phyloP scores from a whole-genome alignment of 2,888 invertebrate genomes.

The Melanostoma mellinum region DNA sequence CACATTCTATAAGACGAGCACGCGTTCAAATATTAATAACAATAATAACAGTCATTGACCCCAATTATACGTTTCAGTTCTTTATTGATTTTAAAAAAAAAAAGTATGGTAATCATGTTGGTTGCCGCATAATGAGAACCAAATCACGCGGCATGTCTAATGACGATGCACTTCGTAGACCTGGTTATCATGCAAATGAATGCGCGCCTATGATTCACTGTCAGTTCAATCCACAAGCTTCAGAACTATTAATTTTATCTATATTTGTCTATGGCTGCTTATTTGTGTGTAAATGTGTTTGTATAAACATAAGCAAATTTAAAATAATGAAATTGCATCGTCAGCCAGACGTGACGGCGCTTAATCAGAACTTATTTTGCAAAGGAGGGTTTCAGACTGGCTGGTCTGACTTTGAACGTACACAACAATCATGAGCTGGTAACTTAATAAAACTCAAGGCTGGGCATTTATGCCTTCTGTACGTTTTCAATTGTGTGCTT shows the following conservation, averaged over 20 bases:
- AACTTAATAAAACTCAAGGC: conserved; percentile 4
- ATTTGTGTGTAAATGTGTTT: conserved; percentile 5
- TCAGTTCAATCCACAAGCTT: conserved; percentile 19
- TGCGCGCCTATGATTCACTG: conserved; percentile 48
- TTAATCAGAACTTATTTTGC: conserved; percentile 69
- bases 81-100: conserved; percentile 38
- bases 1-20: conserved; percentile 3
- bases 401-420: conserved; percentile 28
- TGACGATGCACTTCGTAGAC: conserved; percentile 55
- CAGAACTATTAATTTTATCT: conserved; percentile 15
- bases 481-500: background rate
- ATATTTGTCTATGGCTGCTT: conserved; percentile 11
- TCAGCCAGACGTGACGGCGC: conserved; percentile 76
- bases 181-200: conserved; percentile 55
- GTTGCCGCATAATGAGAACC: conserved; percentile 53
- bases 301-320: conserved; percentile 56
- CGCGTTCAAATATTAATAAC: conserved; percentile 8
- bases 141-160: conserved; percentile 65
- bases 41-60: conserved; percentile 50
- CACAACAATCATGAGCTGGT: conserved; percentile 9
- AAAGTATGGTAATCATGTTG: conserved; percentile 40
- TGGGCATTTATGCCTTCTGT: conserved; percentile 21
- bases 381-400: conserved; percentile 38
- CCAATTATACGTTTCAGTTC: conserved; percentile 46
- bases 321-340: conserved; percentile 71